Evolutionary conservation across 1,140 invertebrate species (phyloP), one percentile per base, ranked within the genome.

Genomic region (Hypsibius dujardini): DNA sequence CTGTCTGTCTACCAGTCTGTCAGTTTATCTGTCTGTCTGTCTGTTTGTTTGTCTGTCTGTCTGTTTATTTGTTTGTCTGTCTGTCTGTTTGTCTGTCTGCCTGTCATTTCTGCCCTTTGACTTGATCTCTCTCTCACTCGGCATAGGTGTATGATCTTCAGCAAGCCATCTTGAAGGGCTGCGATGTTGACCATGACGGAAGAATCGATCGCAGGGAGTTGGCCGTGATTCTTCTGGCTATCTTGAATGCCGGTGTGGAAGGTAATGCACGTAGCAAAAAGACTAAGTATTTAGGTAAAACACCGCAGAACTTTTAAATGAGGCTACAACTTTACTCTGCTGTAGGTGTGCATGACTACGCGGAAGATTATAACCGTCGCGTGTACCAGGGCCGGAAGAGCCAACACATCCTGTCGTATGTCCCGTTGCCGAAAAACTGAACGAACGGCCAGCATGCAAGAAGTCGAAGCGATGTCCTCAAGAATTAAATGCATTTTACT

Each of bases 201-300:
- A 7, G 42, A 3, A 67, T 67, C 42, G 42, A 67, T 42, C 7
- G 62, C 3, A 67, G 45, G 42, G 62, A 67, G 42, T 42, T 67
- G 62, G 62, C 62, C 45, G 62, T 67, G 3, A 67, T 67, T 3
- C 42, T 67, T 7, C 42, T 67, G 62, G 62, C 62, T 14, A 67
- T 67, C 7, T 7, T n/a, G n/a, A n/a, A n/a, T n/a, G 50, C 50
- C 50, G 50, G n/a, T n/a, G 50, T n/a, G 7, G 50, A n/a, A 56
- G 50, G n/a, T n/a, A 56, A 56, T 56, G 50, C n/a, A 7, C 50
- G n/a, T 7, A 7, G 50, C n/a, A 56, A 56, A n/a, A 7, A 56
- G 50, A n/a, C n/a, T n/a, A n/a, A n/a, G n/a, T n/a, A n/a, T n/a
- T n/a, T n/a, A n/a, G 7, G 50, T 56, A 56, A 56, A 56, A 56